Evolutionary conservation across 2,797 vertebrate genomes (phyloP).

Genomic region (Crenuchus spilurus): DNA sequence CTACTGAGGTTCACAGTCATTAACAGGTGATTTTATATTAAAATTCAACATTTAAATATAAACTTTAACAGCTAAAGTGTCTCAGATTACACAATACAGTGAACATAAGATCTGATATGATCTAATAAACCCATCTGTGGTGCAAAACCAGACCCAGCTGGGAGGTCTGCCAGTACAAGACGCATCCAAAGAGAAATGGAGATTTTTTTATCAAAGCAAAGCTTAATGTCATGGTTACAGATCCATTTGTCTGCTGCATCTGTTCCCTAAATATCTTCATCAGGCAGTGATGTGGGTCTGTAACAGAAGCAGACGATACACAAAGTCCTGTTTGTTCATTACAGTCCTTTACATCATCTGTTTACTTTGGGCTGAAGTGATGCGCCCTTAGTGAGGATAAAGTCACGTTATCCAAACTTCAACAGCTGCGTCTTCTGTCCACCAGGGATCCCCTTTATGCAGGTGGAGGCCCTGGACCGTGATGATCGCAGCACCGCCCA

Average conservation of each 20-base stretch:
- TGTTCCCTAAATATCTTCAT: background rate
- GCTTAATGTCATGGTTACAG: conserved; percentile 13
- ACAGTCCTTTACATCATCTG: background rate
- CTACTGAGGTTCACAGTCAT: no score
- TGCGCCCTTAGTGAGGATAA: no score
- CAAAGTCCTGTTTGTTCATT: background rate
- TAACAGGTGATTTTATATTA: no score
- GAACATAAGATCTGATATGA: background rate
- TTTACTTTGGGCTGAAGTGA: no score
- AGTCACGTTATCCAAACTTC: no score
- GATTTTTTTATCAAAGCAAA: background rate
- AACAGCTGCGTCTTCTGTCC: no score
- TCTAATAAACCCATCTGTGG: background rate
- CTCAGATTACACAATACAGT: background rate
- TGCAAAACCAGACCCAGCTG: background rate
- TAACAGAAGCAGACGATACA: background rate
- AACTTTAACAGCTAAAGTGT: background rate
- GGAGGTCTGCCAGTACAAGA: background rate
- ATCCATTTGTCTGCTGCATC: background rate
- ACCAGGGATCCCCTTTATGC: conserved; percentile 80
- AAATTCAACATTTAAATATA: no score
- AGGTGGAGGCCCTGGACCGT: conserved; percentile 74
- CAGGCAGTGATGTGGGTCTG: background rate
- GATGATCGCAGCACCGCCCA: conserved; percentile 80
- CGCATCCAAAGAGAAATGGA: background rate